Conservation (phyloP, 2,888 invertebrate genomes). For the Leptopterna dolabrata region DNA sequence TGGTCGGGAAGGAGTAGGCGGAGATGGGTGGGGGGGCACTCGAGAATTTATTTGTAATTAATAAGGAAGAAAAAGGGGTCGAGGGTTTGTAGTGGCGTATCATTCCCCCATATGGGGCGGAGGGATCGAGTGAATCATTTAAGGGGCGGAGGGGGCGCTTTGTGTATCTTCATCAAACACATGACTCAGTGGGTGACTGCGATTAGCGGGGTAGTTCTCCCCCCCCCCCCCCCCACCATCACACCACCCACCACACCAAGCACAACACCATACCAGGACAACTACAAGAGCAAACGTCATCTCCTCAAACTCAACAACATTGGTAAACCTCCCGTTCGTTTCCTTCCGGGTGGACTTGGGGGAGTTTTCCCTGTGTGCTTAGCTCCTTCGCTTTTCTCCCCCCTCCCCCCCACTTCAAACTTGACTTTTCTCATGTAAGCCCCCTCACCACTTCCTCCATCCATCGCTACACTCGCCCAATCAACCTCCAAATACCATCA, state of each 20-base stretch:
- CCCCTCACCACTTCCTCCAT: neutral
- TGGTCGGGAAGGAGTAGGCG: neutral
- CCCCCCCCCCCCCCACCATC: neutral
- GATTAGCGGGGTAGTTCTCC: conserved; percentile 5
- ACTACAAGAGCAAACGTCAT: conserved; percentile 5
- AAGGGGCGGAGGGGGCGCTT: neutral
- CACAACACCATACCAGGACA: neutral
- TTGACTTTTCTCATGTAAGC: neutral
- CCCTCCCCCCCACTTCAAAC: neutral
- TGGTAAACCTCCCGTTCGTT: neutral
- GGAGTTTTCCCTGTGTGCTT: neutral
- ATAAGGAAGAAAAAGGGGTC: conserved; percentile 24
- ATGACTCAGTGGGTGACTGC: conserved; percentile 38
- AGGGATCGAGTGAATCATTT: conserved; percentile 36
- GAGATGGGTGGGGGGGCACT: neutral
- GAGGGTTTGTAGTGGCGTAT: neutral
- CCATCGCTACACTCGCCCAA: neutral
- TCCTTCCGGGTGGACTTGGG: neutral
- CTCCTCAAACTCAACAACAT: conserved; percentile 16
- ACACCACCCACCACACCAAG: neutral
- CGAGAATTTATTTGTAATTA: conserved; percentile 50
- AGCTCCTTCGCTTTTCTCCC: neutral
- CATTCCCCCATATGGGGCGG: conserved; percentile 12
- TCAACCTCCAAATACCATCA: too few species aligned
- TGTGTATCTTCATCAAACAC: conserved; percentile 47